phyloP scores from a whole-genome alignment of 2,113 vertebrate genomes.

The Centropus bengalensis region DNA sequence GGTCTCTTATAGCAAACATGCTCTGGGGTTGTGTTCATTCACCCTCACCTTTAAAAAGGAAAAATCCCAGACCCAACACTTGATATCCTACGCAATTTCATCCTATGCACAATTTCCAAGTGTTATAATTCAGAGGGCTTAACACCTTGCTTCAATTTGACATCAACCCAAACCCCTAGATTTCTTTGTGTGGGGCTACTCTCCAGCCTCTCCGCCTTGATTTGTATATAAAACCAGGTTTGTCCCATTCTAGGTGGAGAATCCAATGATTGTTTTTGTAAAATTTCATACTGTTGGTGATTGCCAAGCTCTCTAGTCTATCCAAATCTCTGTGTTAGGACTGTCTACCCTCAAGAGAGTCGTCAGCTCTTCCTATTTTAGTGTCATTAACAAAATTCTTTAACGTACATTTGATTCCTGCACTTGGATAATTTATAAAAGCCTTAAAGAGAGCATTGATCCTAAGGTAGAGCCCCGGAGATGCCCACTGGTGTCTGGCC shows the following conservation, averaged over 20 bases:
- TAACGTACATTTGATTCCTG: background rate
- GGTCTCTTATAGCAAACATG: background rate
- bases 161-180: background rate
- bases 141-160: background rate
- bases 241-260: background rate
- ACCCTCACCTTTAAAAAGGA: background rate
- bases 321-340: background rate
- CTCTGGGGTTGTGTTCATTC: background rate
- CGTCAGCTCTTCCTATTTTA: background rate
- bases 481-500: background rate
- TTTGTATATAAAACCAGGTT: background rate
- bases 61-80: background rate
- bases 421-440: background rate
- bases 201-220: background rate
- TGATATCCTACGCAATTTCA: background rate
- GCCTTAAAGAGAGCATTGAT: background rate
- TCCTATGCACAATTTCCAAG: background rate
- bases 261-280: background rate
- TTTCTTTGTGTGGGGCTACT: background rate
- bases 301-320: background rate
- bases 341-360: background rate
- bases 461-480: background rate
- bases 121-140: background rate
- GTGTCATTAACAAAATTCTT: background rate
- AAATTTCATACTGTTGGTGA: background rate